Evolutionary conservation across 2,888 invertebrate genomes (phyloP).

Genomic region (Machimus rusticus): DNA sequence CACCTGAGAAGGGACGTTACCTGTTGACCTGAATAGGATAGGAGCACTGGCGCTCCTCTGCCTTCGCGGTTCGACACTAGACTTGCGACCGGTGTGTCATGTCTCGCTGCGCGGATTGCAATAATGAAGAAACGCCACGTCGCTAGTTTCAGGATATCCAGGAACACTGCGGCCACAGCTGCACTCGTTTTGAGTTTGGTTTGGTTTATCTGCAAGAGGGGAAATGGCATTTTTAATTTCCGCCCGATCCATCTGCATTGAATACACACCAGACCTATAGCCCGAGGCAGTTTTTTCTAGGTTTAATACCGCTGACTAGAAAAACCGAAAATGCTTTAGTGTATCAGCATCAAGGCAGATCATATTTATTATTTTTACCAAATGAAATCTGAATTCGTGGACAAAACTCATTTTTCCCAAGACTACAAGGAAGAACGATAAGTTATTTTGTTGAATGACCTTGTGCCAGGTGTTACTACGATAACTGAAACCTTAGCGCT

Average conservation of each 20-base stretch:
- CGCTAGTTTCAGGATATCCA: neutral
- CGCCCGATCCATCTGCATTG: neutral
- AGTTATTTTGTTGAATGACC: no score
- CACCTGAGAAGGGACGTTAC: conserved; percentile 1
- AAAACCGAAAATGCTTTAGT: neutral
- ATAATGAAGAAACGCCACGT: neutral
- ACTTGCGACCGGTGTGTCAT: neutral
- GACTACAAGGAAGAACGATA: no score
- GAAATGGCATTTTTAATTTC: neutral
- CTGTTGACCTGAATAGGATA: conserved; percentile 19
- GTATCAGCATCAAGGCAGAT: neutral
- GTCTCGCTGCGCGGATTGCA: neutral
- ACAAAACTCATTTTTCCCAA: no score
- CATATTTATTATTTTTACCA: neutral
- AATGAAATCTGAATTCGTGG: no score
- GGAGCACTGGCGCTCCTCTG: neutral
- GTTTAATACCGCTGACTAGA: neutral
- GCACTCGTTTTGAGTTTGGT: neutral
- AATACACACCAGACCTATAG: neutral
- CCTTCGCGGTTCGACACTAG: neutral
- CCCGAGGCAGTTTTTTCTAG: neutral
- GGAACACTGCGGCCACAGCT: neutral
- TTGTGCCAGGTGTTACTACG: no score
- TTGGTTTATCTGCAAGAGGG: neutral
- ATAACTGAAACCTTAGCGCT: no score